Evolutionary conservation across 1,140 invertebrate species (phyloP).

Genomic region (Steinernema khuongi): DNA sequence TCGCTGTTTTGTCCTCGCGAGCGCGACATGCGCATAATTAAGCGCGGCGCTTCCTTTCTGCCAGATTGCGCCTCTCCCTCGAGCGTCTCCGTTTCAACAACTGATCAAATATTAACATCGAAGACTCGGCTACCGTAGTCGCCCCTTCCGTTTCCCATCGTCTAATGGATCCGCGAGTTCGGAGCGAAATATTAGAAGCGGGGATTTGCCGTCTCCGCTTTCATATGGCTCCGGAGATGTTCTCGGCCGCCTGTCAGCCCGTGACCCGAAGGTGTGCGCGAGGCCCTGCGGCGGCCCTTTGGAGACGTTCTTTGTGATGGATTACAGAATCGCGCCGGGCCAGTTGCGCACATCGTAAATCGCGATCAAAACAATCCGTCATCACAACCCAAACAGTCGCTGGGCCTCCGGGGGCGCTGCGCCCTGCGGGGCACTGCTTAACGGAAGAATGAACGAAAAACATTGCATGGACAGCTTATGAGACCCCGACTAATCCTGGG

Average conservation of each 20-base stretch:
- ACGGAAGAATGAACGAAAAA: conserved; percentile 10
- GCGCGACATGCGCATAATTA: conserved; percentile 12
- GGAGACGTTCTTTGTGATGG: not conserved
- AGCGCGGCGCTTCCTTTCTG: not conserved
- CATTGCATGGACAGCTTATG: conserved; percentile 4
- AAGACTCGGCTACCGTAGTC: not conserved
- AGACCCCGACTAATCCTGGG: not conserved
- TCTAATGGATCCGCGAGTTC: not conserved
- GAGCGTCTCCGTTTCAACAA: conserved; percentile 6
- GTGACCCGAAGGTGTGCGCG: conserved; percentile 9
- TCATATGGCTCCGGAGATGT: conserved; percentile 2
- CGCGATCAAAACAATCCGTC: conserved; percentile 16
- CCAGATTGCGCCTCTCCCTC: conserved; percentile 7
- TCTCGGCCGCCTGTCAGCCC: not conserved
- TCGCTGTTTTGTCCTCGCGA: conserved; percentile 2
- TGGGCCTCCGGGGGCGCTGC: not conserved
- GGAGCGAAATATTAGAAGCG: not conserved
- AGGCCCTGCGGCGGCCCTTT: not conserved
- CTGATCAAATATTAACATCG: not conserved
- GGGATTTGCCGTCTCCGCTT: conserved; percentile 5
- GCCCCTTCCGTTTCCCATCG: conserved; percentile 1
- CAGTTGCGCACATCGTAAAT: conserved; percentile 15
- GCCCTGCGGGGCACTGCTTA: not conserved
- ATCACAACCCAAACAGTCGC: conserved; percentile 5
- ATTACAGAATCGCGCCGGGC: not conserved